Evolutionary conservation across 2,113 vertebrate genomes (phyloP).

Genomic region (pig (Sus scrofa)): T2T-Sscrofa CM000816.6:24337501-24338000

Average conservation of each 20-base stretch:
- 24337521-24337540: not conserved
- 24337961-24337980: too few species aligned
- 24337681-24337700: not conserved
- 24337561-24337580: not conserved
- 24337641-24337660: not conserved
- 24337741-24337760: not conserved
- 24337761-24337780: not conserved
- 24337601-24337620: not conserved
- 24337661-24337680: not conserved
- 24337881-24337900: too few species aligned
- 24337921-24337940: too few species aligned
- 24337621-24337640: not conserved
- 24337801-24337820: not conserved
- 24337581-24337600: not conserved
- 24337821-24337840: not conserved
- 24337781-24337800: not conserved
- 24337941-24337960: too few species aligned
- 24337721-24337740: not conserved
- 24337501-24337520: not conserved
- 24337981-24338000: too few species aligned
- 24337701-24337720: not conserved
- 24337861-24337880: not conserved
- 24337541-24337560: not conserved
- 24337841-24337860: not conserved
- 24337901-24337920: too few species aligned